phyloP scores from a whole-genome alignment of 2,797 vertebrate species.

The Pseudochirops cupreus region DNA sequence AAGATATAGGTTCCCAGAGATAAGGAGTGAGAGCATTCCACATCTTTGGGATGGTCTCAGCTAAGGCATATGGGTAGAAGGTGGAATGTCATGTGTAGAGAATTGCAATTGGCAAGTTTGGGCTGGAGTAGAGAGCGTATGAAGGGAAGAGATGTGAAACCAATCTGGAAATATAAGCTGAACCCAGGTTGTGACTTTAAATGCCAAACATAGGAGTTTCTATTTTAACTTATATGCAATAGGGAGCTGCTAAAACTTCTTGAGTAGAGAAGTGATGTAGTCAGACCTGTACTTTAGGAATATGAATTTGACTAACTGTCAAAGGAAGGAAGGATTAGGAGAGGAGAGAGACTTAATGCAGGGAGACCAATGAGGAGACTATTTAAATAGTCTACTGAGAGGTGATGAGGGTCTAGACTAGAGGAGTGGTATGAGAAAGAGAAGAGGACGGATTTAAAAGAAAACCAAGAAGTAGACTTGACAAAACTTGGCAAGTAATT shows the following conservation, averaged over 20 bases:
- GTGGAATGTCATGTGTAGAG: background rate
- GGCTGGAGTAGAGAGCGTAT: background rate
- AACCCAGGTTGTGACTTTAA: background rate
- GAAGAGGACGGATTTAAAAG: background rate
- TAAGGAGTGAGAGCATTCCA: background rate
- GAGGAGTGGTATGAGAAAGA: background rate
- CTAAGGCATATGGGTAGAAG: background rate
- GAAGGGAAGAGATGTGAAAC: background rate
- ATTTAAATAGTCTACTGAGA: background rate
- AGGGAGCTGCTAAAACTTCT: background rate
- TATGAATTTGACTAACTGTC: background rate
- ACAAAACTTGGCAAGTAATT: background rate
- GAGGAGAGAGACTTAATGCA: background rate
- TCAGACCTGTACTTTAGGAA: background rate
- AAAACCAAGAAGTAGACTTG: background rate
- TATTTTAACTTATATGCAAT: background rate
- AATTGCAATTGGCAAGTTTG: background rate
- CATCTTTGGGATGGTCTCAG: background rate
- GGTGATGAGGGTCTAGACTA: background rate
- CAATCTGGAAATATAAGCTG: background rate
- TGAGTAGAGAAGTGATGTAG: background rate
- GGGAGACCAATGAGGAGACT: background rate
- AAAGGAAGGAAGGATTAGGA: background rate
- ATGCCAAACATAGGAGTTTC: background rate
- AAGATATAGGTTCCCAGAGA: background rate